Evolutionary conservation across 2,888 invertebrate species (phyloP).

Genomic region (Monochamus alternatus): DNA sequence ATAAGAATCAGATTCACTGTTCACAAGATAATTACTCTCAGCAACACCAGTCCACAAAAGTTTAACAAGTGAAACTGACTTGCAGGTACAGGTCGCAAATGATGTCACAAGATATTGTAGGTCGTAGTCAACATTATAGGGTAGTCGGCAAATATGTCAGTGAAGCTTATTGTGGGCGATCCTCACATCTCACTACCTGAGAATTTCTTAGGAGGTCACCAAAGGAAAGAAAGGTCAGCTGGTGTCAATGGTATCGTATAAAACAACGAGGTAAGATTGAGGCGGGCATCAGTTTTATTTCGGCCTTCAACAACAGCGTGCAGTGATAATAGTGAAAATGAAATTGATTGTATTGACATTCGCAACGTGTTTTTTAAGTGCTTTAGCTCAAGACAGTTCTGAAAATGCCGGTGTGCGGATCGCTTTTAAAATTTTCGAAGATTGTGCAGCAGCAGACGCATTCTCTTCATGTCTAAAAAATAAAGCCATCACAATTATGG

Average conservation of each 20-base stretch:
- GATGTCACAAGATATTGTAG: constrained; percentile 60
- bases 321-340: constrained; percentile 59
- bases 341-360: constrained; percentile 66
- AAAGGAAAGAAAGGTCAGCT: constrained; percentile 67
- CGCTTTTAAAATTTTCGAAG: constrained; percentile 83
- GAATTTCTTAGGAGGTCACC: constrained; percentile 65
- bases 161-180: constrained; percentile 58
- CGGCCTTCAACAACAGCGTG: constrained; percentile 58
- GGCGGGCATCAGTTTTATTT: constrained; percentile 65
- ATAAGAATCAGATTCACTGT: constrained; percentile 58
- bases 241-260: constrained; percentile 64
- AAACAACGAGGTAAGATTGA: constrained; percentile 64
- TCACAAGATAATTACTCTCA: constrained; percentile 41
- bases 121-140: constrained; percentile 67
- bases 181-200: constrained; percentile 55
- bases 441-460: constrained; percentile 81
- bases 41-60: constrained; percentile 4
- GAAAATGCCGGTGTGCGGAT: constrained; percentile 78
- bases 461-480: constrained; percentile 85
- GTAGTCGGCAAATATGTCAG: constrained; percentile 69
- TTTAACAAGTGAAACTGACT: constrained; percentile 42
- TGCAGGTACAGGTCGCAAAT: constrained; percentile 51
- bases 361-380: constrained; percentile 62
- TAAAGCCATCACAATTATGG: constrained; percentile 86
- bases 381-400: constrained; percentile 61